A percentile compares a stretch with the other conserved stretches of the same genome.
These are phyloP conservation scores for Mallotus villosus DNA, from an alignment of 2,797 vertebrate species.

Conservation along the genomic window DNA sequence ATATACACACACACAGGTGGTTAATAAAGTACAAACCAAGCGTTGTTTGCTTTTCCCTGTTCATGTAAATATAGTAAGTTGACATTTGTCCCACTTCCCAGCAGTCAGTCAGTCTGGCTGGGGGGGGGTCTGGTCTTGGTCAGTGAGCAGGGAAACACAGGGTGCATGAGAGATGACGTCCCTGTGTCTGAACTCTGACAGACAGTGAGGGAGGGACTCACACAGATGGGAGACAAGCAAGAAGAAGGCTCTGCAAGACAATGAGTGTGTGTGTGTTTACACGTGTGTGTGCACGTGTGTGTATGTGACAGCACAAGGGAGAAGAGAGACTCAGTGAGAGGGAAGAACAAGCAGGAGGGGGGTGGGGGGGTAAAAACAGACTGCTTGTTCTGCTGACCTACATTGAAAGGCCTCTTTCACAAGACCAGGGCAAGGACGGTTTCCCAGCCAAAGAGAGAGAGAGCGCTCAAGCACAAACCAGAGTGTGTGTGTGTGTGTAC, in stretches of 20 bases:
- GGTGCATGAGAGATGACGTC: too few relatives aligned
- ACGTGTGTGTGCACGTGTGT: background rate
- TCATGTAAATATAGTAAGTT: background rate
- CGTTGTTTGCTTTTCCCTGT: background rate
- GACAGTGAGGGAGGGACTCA: background rate
- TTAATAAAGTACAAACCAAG: conserved; percentile 58
- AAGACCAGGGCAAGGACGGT: conserved; percentile 23
- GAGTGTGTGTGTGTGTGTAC: background rate
- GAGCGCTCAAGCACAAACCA: conserved; percentile 19
- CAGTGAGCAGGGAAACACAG: background rate
- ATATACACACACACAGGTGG: conserved; percentile 66
- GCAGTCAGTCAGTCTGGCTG: too few relatives aligned
- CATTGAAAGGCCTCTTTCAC: conserved; percentile 38
- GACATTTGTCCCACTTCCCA: background rate
- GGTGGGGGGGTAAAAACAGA: conserved; percentile 10
- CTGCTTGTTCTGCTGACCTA: conserved; percentile 45
- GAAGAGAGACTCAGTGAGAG: conserved; percentile 9
- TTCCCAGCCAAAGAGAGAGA: conserved; percentile 27
- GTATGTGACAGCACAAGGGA: background rate
- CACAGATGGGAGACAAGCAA: conserved; percentile 20
- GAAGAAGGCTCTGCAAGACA: conserved; percentile 34
- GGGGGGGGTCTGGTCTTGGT: background rate
- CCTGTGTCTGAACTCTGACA: background rate
- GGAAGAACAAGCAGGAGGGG: conserved; percentile 30
- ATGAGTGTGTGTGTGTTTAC: conserved; percentile 19